phyloP scores from a whole-genome alignment of 2,888 invertebrate genomes.

The Matsumyia berberina region DNA sequence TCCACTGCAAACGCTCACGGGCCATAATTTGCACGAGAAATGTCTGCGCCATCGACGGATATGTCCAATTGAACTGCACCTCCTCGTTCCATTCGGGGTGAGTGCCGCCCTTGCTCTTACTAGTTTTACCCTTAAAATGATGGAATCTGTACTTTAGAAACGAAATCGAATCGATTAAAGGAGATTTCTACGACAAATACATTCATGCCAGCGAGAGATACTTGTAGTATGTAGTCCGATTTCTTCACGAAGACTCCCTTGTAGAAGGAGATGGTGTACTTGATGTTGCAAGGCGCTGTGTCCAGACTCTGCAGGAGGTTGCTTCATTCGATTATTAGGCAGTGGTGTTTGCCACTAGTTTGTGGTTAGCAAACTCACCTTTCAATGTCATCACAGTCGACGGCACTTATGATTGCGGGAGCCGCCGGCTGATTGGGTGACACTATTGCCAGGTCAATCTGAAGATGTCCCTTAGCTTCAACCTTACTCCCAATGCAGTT shows the following conservation, averaged over 20 bases:
- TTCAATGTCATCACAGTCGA: conserved; percentile 88
- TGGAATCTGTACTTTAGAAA: conserved; percentile 80
- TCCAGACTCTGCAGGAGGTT: conserved; percentile 80
- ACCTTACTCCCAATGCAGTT: conserved; percentile 86
- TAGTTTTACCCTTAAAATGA: conserved; percentile 87
- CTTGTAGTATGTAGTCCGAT: conserved; percentile 81
- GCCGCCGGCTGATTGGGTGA: conserved; percentile 88
- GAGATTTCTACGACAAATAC: conserved; percentile 70
- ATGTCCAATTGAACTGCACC: conserved; percentile 91
- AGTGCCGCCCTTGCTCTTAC: conserved; percentile 86
- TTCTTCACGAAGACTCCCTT: conserved; percentile 85
- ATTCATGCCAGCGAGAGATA: conserved; percentile 80
- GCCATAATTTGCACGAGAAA: conserved; percentile 88
- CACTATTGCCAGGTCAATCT: conserved; percentile 91
- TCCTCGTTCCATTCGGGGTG: conserved; percentile 91
- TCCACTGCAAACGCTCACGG: conserved; percentile 84
- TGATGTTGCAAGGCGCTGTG: conserved; percentile 81
- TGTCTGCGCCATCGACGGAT: conserved; percentile 91
- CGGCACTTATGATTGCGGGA: conserved; percentile 16
- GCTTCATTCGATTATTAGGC: conserved; percentile 29
- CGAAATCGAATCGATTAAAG: conserved; percentile 59
- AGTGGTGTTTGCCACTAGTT: not conserved
- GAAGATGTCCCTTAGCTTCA: conserved; percentile 90
- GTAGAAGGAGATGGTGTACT: conserved; percentile 86
- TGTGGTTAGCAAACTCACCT: conserved; percentile 80